Evolutionary conservation across 1,140 invertebrate genomes (phyloP).

Genomic region (Vanessa atalanta): DNA sequence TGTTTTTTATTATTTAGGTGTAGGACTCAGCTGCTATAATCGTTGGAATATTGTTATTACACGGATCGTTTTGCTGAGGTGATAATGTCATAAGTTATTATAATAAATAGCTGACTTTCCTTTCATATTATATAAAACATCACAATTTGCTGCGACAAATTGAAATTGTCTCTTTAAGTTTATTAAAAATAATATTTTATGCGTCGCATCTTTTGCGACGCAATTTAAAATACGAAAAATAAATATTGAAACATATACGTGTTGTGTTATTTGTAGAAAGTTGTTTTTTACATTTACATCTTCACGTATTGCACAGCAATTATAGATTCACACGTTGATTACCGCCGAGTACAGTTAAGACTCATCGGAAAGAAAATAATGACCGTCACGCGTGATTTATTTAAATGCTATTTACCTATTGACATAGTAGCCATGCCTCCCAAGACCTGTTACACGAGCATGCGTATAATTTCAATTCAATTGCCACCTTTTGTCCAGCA

Average conservation of each 20-base stretch:
- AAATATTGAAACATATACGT: conserved; percentile 29
- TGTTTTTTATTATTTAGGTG: not conserved
- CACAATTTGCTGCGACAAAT: conserved; percentile 23
- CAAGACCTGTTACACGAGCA: not conserved
- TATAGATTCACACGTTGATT: conserved; percentile 61
- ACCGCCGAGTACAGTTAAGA: conserved; percentile 57
- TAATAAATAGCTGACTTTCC: not conserved
- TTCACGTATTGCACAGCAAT: conserved; percentile 37
- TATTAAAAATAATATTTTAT: conserved; percentile 18
- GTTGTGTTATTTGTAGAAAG: conserved; percentile 44
- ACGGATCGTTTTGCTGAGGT: not conserved
- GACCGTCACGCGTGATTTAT: conserved; percentile 64
- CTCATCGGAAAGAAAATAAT: conserved; percentile 57
- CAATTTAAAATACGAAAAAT: conserved; percentile 17
- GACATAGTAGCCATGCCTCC: conserved; percentile 55
- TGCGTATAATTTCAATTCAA: conserved; percentile 15
- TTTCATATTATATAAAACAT: conserved; percentile 8
- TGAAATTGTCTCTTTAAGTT: not conserved
- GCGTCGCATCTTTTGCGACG: conserved; percentile 22
- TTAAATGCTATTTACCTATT: conserved; percentile 61
- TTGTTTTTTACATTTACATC: conserved; percentile 35
- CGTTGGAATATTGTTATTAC: not conserved
- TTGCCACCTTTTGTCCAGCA: conserved; percentile 13
- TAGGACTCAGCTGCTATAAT: not conserved
- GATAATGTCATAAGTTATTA: not conserved